Evolutionary conservation across 2,888 invertebrate genomes (phyloP), one percentile per base, ranked within the genome.

Genomic region (Patella caerulea): DNA sequence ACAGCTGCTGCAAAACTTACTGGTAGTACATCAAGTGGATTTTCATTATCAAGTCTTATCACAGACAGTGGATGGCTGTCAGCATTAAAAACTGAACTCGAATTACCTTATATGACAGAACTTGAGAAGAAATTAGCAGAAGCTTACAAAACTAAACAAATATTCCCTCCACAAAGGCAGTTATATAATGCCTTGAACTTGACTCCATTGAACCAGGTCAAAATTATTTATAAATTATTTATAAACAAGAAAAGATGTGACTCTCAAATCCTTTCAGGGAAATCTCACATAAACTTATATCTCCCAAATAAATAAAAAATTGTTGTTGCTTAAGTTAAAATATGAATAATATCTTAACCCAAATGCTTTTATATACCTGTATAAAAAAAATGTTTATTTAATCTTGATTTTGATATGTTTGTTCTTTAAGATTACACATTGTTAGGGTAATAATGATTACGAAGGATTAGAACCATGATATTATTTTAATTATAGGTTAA

Each of bases 181-280:
- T 91, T 92, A 74, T 92, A 92, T 85, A 90, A 91, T 79, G 91
- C 92, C 7, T 91, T 92, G 79, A 90, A 92, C 74, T 71, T 89
- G 75, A 91, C 92, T 11, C 91, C 91, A 14, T 79, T 92, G 45
- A 78, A 88, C 45, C 82, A 90, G 77, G 89, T 92, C 78, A 83
- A 85, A 74, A 76, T 55, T n/a, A 55, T 11, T 14, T 56, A 34
- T 4, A 29, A 19, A 29, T 45, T 34, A 34, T 34, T 34, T 34
- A 34, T 34, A 34, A 34, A 34, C 34, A 5, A 34, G 7, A 34
- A 34, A 34, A 34, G 34, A 34, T 34, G 34, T 34, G 34, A 34
- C 34, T 5, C 34, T 34, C 34, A 34, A 34, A 34, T 34, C 5
- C 34, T 34, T 34, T 34, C 34, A 34, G 34, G 34, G 7, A 34